phyloP scores from a whole-genome alignment of 2,888 invertebrate species.

The Campopleginae sp. region DNA sequence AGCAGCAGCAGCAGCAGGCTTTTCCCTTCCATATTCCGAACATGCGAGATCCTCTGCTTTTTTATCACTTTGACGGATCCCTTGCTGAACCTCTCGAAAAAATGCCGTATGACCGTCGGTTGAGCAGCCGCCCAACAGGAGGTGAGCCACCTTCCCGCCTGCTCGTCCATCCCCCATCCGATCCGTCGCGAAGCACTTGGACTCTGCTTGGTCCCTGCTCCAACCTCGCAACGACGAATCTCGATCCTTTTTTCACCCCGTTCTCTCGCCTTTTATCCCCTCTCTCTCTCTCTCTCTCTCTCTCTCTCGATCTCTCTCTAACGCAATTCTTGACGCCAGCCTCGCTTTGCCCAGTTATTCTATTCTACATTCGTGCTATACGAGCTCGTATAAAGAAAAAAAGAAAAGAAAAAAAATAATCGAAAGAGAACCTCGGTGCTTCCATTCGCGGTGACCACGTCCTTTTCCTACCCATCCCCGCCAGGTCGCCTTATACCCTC shows the following conservation, averaged over 20 bases:
- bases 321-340: not conserved
- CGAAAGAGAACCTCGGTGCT: conserved; percentile 21
- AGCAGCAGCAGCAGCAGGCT: no score
- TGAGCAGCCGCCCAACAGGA: not conserved
- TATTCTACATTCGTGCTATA: conserved; percentile 40
- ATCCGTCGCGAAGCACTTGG: not conserved
- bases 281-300: not conserved
- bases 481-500: not conserved
- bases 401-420: conserved; percentile 14
- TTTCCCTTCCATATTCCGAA: conserved; percentile 64
- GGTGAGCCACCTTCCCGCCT: not conserved
- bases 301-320: conserved; percentile 25
- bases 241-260: not conserved
- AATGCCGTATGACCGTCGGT: conserved; percentile 65
- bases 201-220: conserved; percentile 1
- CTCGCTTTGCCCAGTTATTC: conserved; percentile 39
- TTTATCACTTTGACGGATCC: conserved; percentile 55
- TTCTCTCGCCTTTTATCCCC: not conserved
- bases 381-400: conserved; percentile 20
- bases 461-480: not conserved
- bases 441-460: conserved; percentile 34
- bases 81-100: conserved; percentile 74
- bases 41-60: conserved; percentile 36
- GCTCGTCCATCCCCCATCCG: not conserved
- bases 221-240: conserved; percentile 2